phyloP scores from a whole-genome alignment of 2,888 invertebrate species.

The Drosophila pseudotalamancana region DNA sequence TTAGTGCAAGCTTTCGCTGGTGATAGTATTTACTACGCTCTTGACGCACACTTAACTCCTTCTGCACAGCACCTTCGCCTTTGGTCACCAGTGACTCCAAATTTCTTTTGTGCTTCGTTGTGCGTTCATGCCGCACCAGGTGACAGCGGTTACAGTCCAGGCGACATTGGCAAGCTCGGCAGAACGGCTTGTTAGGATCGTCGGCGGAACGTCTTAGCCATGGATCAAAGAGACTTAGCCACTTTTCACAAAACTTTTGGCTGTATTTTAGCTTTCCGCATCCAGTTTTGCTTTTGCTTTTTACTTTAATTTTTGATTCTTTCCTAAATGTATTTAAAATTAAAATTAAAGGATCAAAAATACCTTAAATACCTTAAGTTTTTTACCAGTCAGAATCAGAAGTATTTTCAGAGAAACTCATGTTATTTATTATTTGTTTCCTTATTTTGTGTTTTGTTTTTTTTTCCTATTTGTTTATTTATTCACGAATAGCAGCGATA shows the following conservation, averaged over 20 bases:
- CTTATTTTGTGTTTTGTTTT: conserved; percentile 10
- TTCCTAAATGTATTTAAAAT: conserved; percentile 78
- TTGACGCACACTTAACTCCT: conserved; percentile 76
- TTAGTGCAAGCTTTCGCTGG: conserved; percentile 55
- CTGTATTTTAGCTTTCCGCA: conserved; percentile 73
- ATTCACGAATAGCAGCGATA: conserved; percentile 38
- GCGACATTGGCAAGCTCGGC: conserved; percentile 79
- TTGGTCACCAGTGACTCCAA: conserved; percentile 75
- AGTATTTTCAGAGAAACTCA: conserved; percentile 81
- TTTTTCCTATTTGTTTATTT: conserved; percentile 36
- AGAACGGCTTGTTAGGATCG: conserved; percentile 81
- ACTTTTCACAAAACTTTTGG: conserved; percentile 82
- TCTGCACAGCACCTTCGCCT: conserved; percentile 75
- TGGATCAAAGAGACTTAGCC: conserved; percentile 81
- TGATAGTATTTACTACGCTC: conserved; percentile 82
- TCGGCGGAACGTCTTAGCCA: conserved; percentile 76
- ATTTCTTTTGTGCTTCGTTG: conserved; percentile 81
- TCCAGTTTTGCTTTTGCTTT: conserved; percentile 25
- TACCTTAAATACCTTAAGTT: not conserved
- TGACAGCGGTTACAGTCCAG: conserved; percentile 83
- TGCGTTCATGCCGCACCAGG: conserved; percentile 79
- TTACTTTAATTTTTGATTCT: conserved; percentile 72
- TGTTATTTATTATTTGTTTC: conserved; percentile 24
- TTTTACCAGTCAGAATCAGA: conserved; percentile 81
- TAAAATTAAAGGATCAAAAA: too few relatives aligned